Conservation (phyloP, 2,888 invertebrate species). For the Ctenicera cuprea region DNA sequence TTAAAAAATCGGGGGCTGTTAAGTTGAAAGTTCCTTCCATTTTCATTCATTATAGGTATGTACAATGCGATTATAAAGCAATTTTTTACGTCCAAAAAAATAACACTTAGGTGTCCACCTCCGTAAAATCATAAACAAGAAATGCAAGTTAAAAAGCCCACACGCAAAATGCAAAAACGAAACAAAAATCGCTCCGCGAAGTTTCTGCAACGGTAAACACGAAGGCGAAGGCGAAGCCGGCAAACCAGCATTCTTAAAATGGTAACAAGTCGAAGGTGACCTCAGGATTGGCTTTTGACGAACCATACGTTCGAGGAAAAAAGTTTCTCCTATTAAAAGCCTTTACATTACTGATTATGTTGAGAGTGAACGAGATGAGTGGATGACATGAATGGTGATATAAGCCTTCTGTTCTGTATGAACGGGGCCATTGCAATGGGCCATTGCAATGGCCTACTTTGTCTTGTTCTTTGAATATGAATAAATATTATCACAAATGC, state of each 20-base stretch:
- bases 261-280: conserved; percentile 8
- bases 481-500: too few relatives aligned
- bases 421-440: conserved; percentile 36
- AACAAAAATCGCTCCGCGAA: neutral
- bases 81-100: neutral
- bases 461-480: neutral
- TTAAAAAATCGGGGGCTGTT: too few relatives aligned
- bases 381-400: neutral
- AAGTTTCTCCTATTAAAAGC: neutral
- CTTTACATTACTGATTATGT: too few relatives aligned
- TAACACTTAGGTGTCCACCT: neutral
- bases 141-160: conserved; percentile 1
- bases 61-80: neutral
- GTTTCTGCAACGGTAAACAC: conserved; percentile 1
- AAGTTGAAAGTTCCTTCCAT: too few relatives aligned
- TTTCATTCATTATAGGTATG: too few relatives aligned
- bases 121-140: neutral
- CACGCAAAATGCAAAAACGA: neutral
- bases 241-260: conserved; percentile 15
- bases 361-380: neutral
- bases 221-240: neutral
- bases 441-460: conserved; percentile 40
- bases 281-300: neutral
- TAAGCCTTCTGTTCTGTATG: neutral
- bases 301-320: neutral